A percentile compares a stretch with the other conserved stretches of the same genome.
Conservation (phyloP, 2,888 invertebrate species). For the Polydrusus cervinus region DNA sequence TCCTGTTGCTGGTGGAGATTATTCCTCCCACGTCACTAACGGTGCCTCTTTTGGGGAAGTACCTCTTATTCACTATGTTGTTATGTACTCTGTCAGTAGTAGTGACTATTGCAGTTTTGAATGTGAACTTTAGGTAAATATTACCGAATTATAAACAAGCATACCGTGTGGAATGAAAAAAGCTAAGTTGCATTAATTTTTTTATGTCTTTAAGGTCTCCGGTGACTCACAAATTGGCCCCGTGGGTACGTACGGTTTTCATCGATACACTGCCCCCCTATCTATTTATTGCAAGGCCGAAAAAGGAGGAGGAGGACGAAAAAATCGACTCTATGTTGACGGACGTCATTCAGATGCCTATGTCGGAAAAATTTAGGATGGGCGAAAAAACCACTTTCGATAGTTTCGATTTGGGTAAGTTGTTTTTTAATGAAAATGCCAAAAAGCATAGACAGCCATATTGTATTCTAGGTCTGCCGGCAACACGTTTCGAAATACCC, state of each 20-base stretch:
- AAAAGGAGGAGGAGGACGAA: slow-evolving; percentile 77
- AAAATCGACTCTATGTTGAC: slow-evolving; percentile 75
- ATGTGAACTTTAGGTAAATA: slow-evolving; percentile 83
- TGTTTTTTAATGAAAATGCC: too few species aligned
- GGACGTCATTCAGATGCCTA: slow-evolving; percentile 77
- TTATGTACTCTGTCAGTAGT: slow-evolving; percentile 94
- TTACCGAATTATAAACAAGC: not conserved
- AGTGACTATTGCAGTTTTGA: slow-evolving; percentile 94
- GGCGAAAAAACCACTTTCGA: slow-evolving; percentile 78
- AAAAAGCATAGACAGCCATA: too few species aligned
- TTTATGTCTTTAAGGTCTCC: slow-evolving; percentile 77
- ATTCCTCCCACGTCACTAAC: slow-evolving; percentile 95
- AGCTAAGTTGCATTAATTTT: too few species aligned
- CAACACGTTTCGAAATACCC: slow-evolving; percentile 78
- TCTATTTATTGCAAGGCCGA: slow-evolving; percentile 91
- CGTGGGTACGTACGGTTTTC: slow-evolving; percentile 91
- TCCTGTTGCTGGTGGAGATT: slow-evolving; percentile 93
- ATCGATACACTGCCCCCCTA: slow-evolving; percentile 90
- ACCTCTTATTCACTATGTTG: slow-evolving; percentile 95
- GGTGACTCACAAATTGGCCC: slow-evolving; percentile 93
- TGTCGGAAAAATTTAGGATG: slow-evolving; percentile 79
- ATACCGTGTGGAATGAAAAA: too few species aligned
- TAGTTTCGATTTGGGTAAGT: slow-evolving; percentile 67
- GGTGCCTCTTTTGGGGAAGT: slow-evolving; percentile 90
- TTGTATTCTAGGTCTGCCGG: slow-evolving; percentile 63